phyloP scores from a whole-genome alignment of 1,140 invertebrate species.

The Eupristina koningsbergeri region DNA sequence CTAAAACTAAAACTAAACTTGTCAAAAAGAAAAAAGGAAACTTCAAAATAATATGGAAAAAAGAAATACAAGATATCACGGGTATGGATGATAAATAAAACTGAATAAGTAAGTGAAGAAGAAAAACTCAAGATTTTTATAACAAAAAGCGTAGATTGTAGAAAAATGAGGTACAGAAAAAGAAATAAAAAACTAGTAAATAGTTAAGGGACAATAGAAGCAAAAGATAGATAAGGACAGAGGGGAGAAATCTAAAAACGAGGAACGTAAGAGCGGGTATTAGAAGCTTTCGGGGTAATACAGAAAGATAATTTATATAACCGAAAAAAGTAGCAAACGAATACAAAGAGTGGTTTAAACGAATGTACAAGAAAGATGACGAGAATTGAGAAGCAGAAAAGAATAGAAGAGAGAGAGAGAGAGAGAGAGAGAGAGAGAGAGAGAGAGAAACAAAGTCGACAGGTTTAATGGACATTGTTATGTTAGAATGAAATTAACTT shows the following conservation, averaged over 20 bases:
- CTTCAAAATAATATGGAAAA: background rate
- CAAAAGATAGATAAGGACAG: background rate
- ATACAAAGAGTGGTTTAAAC: conserved; percentile 38
- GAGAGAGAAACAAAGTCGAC: conserved; percentile 11
- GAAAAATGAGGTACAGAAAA: conserved; percentile 2
- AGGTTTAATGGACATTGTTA: conserved; percentile 27
- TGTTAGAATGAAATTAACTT: conserved; percentile 43
- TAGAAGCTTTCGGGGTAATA: conserved; percentile 36
- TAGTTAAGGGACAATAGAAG: background rate
- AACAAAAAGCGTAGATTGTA: background rate
- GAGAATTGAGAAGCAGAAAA: conserved; percentile 2
- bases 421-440: too few species aligned
- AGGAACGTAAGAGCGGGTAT: conserved; percentile 13
- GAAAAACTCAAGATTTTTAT: background rate
- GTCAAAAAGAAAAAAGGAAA: background rate
- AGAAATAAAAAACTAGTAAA: conserved; percentile 17
- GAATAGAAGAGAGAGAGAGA: too few species aligned
- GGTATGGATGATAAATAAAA: background rate
- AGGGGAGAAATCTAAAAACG: background rate
- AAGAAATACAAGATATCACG: background rate
- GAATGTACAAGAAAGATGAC: conserved; percentile 12
- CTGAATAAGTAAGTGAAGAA: background rate
- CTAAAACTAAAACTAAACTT: background rate
- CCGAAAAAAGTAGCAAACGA: conserved; percentile 24
- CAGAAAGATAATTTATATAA: conserved; percentile 23